Percentiles rank a stretch among this genome's conserved stretches.
phyloP scores from a whole-genome alignment of 2,113 vertebrate species.

The Ceratotherium simum region DNA sequence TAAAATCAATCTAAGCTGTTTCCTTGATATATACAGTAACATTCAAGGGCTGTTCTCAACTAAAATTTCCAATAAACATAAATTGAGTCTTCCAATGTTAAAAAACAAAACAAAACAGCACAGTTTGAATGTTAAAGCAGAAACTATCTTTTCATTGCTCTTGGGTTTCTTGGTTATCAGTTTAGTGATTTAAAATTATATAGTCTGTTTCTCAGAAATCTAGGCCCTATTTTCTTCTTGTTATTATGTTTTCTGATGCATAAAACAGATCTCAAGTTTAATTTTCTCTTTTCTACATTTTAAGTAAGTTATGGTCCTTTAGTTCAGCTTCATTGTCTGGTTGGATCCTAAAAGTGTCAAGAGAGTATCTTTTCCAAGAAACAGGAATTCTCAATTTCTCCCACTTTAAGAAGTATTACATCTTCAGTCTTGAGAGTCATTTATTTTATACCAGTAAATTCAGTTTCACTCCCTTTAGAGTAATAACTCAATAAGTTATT shows the following conservation, averaged over 20 bases:
- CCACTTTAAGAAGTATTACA: not conserved
- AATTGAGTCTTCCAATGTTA: not conserved
- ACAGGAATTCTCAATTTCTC: not conserved
- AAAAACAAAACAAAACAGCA: not conserved
- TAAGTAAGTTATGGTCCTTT: not conserved
- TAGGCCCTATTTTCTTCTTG: not conserved
- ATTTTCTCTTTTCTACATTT: not conserved
- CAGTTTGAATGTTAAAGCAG: not conserved
- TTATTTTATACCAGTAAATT: not conserved
- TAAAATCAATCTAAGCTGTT: not conserved
- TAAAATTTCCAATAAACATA: not conserved
- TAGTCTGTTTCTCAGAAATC: not conserved
- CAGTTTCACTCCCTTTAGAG: not conserved
- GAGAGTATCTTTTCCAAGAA: not conserved
- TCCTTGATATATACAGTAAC: not conserved
- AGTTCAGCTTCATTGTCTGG: not conserved
- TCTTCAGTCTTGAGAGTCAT: not conserved
- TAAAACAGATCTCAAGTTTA: not conserved
- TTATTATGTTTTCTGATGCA: not conserved
- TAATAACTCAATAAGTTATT: not conserved
- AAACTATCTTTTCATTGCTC: not conserved
- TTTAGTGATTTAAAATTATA: slow-evolving; percentile 39
- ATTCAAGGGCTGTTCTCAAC: not conserved
- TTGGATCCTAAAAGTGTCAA: not conserved
- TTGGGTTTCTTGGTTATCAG: not conserved